These are phyloP conservation scores for Austrofundulus limnaeus DNA, from an alignment of 2,113 vertebrate species.

Conservation along the genomic window DNA sequence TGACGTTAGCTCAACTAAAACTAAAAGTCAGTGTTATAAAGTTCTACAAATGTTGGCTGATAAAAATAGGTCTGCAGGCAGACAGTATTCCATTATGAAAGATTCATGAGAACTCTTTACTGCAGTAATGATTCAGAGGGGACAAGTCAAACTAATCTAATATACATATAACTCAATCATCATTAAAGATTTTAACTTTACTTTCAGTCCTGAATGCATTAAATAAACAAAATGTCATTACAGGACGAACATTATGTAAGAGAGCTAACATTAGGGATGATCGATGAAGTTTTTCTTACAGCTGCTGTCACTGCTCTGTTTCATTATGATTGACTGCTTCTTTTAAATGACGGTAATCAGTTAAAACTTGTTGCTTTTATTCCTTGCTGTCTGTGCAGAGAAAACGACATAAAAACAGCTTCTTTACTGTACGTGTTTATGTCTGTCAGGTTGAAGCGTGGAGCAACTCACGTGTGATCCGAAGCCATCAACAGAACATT, in stretches of 20 bases:
- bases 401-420: too few relatives aligned
- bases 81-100: too few relatives aligned
- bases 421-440: neutral
- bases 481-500: slow-evolving; percentile 9
- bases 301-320: neutral
- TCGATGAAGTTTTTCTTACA: neutral
- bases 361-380: too few relatives aligned
- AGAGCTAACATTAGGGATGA: too few relatives aligned
- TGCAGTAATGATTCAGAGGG: neutral
- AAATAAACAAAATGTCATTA: neutral
- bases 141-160: neutral
- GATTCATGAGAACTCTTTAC: neutral
- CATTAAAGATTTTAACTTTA: neutral
- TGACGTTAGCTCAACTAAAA: too few relatives aligned
- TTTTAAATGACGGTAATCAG: too few relatives aligned
- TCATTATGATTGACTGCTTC: too few relatives aligned
- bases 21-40: too few relatives aligned
- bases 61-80: too few relatives aligned
- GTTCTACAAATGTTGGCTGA: too few relatives aligned
- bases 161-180: neutral
- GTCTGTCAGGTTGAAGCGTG: neutral
- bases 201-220: neutral
- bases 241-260: neutral
- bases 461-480: neutral
- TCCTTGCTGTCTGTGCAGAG: too few relatives aligned